Evolutionary conservation across 2,888 invertebrate species (phyloP).

Genomic region (Heliconius ismenius): DNA sequence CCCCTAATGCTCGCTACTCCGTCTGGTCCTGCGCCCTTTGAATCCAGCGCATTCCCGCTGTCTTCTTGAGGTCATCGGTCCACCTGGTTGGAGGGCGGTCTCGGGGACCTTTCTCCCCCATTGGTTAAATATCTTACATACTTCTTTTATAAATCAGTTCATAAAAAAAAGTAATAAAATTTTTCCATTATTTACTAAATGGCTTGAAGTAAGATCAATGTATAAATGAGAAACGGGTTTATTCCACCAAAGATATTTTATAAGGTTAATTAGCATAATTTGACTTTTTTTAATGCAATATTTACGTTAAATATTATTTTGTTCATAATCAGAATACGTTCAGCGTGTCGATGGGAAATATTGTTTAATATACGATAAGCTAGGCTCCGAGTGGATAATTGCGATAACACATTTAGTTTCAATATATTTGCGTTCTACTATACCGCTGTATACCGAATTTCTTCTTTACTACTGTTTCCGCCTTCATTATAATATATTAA

Average conservation of each 20-base stretch:
- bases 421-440: constrained; percentile 39
- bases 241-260: constrained; percentile 1
- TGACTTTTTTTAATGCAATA: constrained; percentile 1
- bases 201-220: not conserved
- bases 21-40: too few species aligned
- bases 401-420: constrained; percentile 46
- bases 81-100: too few species aligned
- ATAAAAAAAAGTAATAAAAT: not conserved
- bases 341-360: constrained; percentile 33
- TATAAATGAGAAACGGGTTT: not conserved
- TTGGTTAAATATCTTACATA: too few species aligned
- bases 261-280: not conserved
- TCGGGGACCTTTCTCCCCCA: too few species aligned
- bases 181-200: not conserved
- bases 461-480: not conserved
- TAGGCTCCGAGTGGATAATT: constrained; percentile 45
- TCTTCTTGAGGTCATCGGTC: too few species aligned
- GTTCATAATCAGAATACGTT: constrained; percentile 30
- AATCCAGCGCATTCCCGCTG: too few species aligned
- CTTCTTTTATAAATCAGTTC: not conserved
- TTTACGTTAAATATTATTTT: constrained; percentile 18
- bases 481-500: too few species aligned
- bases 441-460: constrained; percentile 29
- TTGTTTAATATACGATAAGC: constrained; percentile 48
- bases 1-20: too few species aligned